Conservation (phyloP, 2,797 vertebrate genomes). For the Chelon labrosus region DNA sequence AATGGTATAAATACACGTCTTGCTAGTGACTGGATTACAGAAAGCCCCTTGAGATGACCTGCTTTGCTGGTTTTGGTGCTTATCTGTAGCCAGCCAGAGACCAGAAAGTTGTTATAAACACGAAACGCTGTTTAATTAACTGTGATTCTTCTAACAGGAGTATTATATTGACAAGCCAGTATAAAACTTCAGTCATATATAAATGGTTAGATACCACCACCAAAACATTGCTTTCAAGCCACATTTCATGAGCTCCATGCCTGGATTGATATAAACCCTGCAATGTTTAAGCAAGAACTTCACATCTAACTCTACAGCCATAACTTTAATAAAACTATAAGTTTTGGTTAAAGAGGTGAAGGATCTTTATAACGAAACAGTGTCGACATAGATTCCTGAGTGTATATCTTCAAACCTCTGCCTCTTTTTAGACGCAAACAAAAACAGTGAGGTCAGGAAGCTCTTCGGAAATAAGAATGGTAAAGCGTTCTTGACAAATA, state of each 20-base stretch:
- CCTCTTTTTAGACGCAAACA: conserved; percentile 12
- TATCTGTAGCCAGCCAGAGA: conserved; percentile 5
- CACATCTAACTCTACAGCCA: neutral
- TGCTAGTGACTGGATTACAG: conserved; percentile 43
- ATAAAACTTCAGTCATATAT: neutral
- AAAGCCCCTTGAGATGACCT: conserved; percentile 54
- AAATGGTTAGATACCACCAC: neutral
- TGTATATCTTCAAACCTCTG: neutral
- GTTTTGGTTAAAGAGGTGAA: neutral
- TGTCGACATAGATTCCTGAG: neutral
- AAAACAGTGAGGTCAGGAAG: conserved; percentile 37
- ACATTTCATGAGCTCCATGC: neutral
- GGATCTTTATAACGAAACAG: neutral
- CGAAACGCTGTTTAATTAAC: conserved; percentile 18
- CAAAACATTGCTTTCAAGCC: neutral
- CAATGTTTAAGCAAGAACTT: neutral
- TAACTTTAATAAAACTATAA: neutral
- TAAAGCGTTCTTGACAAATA: conserved; percentile 44
- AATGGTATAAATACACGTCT: conserved; percentile 73
- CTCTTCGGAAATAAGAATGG: conserved; percentile 26
- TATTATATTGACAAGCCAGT: neutral
- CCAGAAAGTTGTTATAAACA: neutral
- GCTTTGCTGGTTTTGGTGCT: conserved; percentile 31
- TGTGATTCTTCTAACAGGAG: conserved; percentile 7
- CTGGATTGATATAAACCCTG: neutral